phyloP scores from a whole-genome alignment of 1,140 invertebrate species.

The Conus ventricosus region DNA sequence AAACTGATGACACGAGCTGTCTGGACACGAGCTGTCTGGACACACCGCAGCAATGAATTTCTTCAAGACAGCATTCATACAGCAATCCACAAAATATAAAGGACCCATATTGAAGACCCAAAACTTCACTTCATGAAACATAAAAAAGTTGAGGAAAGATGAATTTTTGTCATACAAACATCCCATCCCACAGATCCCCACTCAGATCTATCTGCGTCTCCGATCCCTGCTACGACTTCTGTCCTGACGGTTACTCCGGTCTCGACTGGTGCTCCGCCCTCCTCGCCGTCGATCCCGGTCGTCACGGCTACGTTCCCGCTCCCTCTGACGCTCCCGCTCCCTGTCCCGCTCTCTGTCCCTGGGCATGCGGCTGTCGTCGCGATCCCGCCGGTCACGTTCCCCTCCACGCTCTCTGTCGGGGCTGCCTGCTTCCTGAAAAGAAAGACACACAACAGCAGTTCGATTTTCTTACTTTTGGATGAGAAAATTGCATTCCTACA shows the following conservation, averaged over 20 bases:
- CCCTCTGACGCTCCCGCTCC: constrained; percentile 27
- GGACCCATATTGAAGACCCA: background rate
- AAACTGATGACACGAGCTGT: too few species aligned
- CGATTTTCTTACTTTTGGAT: too few species aligned
- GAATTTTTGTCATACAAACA: too few species aligned
- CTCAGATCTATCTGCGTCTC: constrained; percentile 20
- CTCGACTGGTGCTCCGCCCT: background rate
- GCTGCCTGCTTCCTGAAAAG: constrained; percentile 22
- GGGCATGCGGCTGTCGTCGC: constrained; percentile 15
- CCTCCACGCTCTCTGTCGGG: constrained; percentile 17
- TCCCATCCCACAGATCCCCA: background rate
- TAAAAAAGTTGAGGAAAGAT: too few species aligned
- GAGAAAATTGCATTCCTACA: too few species aligned
- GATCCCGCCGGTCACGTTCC: constrained; percentile 29
- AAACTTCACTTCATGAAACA: background rate
- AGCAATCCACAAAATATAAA: background rate
- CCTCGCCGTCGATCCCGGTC: constrained; percentile 12
- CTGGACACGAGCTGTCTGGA: too few species aligned
- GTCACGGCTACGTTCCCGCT: constrained; percentile 7
- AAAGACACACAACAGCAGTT: background rate
- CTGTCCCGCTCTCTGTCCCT: constrained; percentile 13
- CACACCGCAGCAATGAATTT: too few species aligned
- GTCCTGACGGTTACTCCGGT: constrained; percentile 1
- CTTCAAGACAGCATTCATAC: background rate
- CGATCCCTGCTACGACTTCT: constrained; percentile 28